Evolutionary conservation across 2,113 vertebrate species (phyloP), one percentile per base, ranked within the genome.

Genomic region (Zeus faber): DNA sequence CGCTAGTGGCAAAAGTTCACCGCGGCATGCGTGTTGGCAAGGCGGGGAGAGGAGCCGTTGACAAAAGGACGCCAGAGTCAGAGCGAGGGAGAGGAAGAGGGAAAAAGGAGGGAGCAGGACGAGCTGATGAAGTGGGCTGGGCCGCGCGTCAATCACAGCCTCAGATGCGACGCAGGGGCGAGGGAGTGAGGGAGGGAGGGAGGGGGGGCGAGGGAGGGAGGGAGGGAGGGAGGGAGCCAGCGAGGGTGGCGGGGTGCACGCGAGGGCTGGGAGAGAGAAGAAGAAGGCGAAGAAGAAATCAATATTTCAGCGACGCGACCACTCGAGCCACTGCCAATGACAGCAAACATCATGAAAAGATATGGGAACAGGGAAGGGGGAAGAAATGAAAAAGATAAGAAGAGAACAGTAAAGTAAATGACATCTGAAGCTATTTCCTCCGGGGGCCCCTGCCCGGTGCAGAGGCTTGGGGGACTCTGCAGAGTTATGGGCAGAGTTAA

Each of bases 301-400:
- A 87, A 89, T 88, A 90, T 88, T 88, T 88, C 79, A 64, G 53
- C 76, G 61, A 81, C 56, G 65, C 63, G 79, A 72, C 84, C 83
- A 85, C 83, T 89, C 83, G 83, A 85, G 77, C 85, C 70, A 72
- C 76, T 74, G 74, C 84, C 81, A 84, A 79, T 89, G 87, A 87
- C 85, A 84, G 85, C 84, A 89, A 87, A 87, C 86, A 89, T 90
- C 89, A 87, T 89, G 82, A 90, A 87, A 88, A 89, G 87, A 89
- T 89, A 88, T 84, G 81, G 80, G 77, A 80, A 85, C 79, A 82
- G 82, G 74, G 82, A 80, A 70, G 72, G 68, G 63, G 72, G 59
- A 77, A 86, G 80, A 87, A 90, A 87, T 85, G 87, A 88, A 85
- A 88, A 86, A 87, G 89, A 89, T 89, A 89, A 90, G 86, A 83